Evolutionary conservation across 2,888 invertebrate species (phyloP).

Genomic region (Abrostola tripartita): DNA sequence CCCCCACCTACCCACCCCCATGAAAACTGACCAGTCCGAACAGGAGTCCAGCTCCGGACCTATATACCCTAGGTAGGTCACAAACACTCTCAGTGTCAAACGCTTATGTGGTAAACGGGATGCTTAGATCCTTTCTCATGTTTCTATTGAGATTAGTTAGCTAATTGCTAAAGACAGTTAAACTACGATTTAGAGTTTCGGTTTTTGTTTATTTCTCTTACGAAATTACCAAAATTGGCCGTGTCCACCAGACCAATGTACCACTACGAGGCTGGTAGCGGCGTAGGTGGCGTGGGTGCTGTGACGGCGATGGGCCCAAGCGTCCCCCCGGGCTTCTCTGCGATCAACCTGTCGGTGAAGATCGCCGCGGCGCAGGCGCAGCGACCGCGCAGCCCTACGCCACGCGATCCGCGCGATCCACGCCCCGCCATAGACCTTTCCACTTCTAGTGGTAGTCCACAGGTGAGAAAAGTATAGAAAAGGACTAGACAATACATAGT

Average conservation of each 20-base stretch:
- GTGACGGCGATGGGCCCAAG: constrained; percentile 90
- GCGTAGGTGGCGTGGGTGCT: constrained; percentile 89
- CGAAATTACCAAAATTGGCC: constrained; percentile 51
- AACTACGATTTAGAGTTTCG: constrained; percentile 40
- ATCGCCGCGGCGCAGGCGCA: constrained; percentile 92
- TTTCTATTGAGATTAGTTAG: constrained; percentile 30
- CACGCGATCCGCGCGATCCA: constrained; percentile 93
- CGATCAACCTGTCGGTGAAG: constrained; percentile 95
- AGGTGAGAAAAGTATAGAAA: constrained; percentile 86
- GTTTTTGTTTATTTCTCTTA: constrained; percentile 39
- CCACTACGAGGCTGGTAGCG: constrained; percentile 91
- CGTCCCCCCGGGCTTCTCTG: constrained; percentile 93
- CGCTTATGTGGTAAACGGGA: constrained; percentile 85
- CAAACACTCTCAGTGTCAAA: constrained; percentile 32
- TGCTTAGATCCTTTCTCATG: constrained; percentile 52
- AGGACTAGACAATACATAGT: constrained; percentile 47
- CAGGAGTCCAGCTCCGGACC: constrained; percentile 91
- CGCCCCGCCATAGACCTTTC: constrained; percentile 95
- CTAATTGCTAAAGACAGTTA: constrained; percentile 33
- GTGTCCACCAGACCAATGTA: constrained; percentile 92
- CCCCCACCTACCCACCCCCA: constrained; percentile 88
- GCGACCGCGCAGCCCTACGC: constrained; percentile 92
- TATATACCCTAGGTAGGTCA: constrained; percentile 91
- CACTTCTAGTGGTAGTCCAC: constrained; percentile 96
- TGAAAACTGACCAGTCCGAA: constrained; percentile 91